Evolutionary conservation across 1,140 invertebrate genomes (phyloP).

Genomic region (Papilio polyxenes): DNA sequence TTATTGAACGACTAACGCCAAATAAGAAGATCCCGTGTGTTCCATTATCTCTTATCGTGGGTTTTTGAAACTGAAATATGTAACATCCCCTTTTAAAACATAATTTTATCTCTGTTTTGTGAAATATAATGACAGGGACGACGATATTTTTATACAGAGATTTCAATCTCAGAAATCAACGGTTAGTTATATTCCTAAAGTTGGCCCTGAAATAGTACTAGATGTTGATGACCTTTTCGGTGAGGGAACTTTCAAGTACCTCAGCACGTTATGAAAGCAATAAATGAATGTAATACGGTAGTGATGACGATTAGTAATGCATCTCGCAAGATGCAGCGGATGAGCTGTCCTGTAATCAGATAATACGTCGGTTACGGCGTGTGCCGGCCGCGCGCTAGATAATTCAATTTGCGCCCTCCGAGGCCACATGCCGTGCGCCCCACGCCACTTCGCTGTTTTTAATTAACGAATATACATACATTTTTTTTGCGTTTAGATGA

Average conservation of each 20-base stretch:
- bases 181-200: too few relatives aligned
- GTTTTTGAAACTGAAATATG: too few relatives aligned
- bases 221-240: neutral
- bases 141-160: too few relatives aligned
- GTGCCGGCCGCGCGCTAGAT: conserved; percentile 60
- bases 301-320: conserved; percentile 51
- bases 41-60: too few relatives aligned
- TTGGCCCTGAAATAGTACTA: too few relatives aligned
- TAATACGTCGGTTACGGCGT: conserved; percentile 71
- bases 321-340: conserved; percentile 44
- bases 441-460: conserved; percentile 63
- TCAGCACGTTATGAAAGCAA: neutral
- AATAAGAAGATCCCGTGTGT: too few relatives aligned
- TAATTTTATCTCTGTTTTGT: too few relatives aligned
- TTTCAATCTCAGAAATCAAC: too few relatives aligned
- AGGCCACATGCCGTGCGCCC: conserved; percentile 68
- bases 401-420: conserved; percentile 69
- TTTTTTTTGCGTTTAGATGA: conserved; percentile 34
- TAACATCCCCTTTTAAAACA: too few relatives aligned
- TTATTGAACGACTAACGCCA: too few relatives aligned
- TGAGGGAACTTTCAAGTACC: neutral
- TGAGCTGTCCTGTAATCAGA: conserved; percentile 61
- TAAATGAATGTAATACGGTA: neutral
- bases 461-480: conserved; percentile 58
- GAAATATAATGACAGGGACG: too few relatives aligned